A percentile compares a stretch with the other conserved stretches of the same genome.
Evolutionary conservation across 2,113 vertebrate genomes (phyloP).

Genomic region (Leptobrachium leishanense): DNA sequence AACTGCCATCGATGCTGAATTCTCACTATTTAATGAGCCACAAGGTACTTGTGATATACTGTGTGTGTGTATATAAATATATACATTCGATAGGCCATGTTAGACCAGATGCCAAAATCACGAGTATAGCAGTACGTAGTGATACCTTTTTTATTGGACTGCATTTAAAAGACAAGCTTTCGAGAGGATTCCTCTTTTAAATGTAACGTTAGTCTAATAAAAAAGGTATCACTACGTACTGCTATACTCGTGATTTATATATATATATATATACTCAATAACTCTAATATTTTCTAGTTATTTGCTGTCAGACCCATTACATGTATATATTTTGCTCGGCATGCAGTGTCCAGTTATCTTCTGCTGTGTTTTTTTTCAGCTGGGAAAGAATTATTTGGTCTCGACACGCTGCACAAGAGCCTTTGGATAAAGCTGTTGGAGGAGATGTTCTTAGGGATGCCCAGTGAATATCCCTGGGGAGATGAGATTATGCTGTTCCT

Average conservation of each 20-base stretch:
- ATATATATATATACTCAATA: not conserved
- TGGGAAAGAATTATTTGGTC: slow-evolving; percentile 95
- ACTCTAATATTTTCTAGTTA: not conserved
- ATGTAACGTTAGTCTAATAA: too few relatives aligned
- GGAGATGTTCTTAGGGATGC: slow-evolving; percentile 98
- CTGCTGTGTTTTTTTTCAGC: slow-evolving; percentile 47
- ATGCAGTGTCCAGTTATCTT: not conserved
- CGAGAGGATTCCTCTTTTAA: not conserved
- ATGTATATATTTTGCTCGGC: not conserved
- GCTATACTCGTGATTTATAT: not conserved
- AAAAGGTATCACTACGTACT: too few relatives aligned
- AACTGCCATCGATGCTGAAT: slow-evolving; percentile 93
- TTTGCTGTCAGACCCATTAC: not conserved
- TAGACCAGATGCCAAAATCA: too few relatives aligned
- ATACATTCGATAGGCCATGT: too few relatives aligned
- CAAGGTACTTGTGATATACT: slow-evolving; percentile 70
- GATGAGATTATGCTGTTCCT: slow-evolving; percentile 99
- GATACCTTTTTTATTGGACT: too few relatives aligned
- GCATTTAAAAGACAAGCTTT: not conserved
- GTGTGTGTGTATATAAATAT: too few relatives aligned
- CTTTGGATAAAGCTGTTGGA: slow-evolving; percentile 98
- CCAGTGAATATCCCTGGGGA: slow-evolving; percentile 96
- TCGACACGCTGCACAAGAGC: slow-evolving; percentile 96
- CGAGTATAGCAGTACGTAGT: too few relatives aligned
- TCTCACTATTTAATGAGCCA: slow-evolving; percentile 91